phyloP scores from a whole-genome alignment of 1,140 invertebrate species.

The Caenorhabditis remanei region DNA sequence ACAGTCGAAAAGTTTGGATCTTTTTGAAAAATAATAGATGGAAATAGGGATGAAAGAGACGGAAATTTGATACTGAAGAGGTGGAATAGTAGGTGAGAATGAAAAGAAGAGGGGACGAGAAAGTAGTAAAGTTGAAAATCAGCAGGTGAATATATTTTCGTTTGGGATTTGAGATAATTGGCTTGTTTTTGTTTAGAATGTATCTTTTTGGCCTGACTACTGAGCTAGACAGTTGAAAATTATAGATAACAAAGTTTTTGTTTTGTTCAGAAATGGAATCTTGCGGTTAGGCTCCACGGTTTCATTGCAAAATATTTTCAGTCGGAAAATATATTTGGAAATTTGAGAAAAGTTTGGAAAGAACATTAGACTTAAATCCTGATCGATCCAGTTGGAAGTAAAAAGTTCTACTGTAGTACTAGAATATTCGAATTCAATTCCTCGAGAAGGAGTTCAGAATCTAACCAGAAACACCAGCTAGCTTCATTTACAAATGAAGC shows the following conservation, averaged over 20 bases:
- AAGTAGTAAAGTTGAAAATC: neutral
- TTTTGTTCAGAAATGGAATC: too few relatives aligned
- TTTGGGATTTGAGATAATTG: neutral
- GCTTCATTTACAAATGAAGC: too few relatives aligned
- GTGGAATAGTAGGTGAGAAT: neutral
- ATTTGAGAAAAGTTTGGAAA: too few relatives aligned
- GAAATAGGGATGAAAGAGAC: neutral
- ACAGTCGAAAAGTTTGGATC: neutral
- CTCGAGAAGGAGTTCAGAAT: too few relatives aligned
- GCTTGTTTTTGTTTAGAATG: neutral
- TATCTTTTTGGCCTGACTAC: neutral
- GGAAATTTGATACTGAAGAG: constrained; percentile 5
- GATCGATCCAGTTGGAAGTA: too few relatives aligned
- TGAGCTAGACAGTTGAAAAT: neutral
- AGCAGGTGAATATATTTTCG: neutral
- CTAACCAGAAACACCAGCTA: too few relatives aligned
- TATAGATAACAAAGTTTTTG: constrained; percentile 4
- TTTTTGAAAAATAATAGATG: neutral
- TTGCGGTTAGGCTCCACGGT: too few relatives aligned
- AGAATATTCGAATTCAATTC: too few relatives aligned
- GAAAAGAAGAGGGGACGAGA: neutral
- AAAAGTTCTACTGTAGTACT: too few relatives aligned
- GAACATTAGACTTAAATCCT: too few relatives aligned
- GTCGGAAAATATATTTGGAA: too few relatives aligned
- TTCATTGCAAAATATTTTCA: too few relatives aligned